A percentile compares a stretch with the other conserved stretches of the same genome.
These are phyloP conservation scores for Fragum fragum DNA, from an alignment of 2,888 invertebrate genomes.

Conservation along the genomic window DNA sequence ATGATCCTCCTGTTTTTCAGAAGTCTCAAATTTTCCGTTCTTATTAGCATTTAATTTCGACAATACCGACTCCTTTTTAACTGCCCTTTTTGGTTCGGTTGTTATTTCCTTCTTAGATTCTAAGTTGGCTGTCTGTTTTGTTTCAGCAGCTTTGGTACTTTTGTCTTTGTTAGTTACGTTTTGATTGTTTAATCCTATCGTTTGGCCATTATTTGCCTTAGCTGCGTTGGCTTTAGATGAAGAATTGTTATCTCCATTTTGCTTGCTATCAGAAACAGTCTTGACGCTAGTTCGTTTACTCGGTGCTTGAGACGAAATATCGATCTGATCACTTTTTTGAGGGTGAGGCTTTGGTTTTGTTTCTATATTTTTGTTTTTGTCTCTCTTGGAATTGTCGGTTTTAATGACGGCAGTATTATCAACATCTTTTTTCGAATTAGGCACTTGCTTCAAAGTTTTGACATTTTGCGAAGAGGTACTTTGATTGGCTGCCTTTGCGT, in stretches of 20 bases:
- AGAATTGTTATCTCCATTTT: not conserved
- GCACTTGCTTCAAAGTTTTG: not conserved
- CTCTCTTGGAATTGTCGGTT: not conserved
- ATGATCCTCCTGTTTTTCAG: not conserved
- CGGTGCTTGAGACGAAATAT: not conserved
- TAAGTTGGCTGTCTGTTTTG: not conserved
- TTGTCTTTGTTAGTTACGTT: not conserved
- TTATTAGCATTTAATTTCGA: slow-evolving; percentile 24
- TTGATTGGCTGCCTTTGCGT: not conserved
- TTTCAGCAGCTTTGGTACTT: not conserved
- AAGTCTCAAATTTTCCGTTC: not conserved
- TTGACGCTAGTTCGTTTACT: not conserved
- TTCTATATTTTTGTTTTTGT: not conserved
- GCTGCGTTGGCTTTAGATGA: not conserved
- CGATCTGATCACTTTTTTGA: not conserved
- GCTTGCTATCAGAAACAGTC: not conserved
- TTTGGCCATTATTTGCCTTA: not conserved
- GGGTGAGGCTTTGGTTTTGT: slow-evolving; percentile 1
- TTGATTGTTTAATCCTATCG: not conserved
- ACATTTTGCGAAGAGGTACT: not conserved
- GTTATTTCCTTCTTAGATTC: slow-evolving; percentile 3
- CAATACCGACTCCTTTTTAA: slow-evolving; percentile 24
- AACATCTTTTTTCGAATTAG: not conserved
- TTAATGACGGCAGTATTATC: not conserved
- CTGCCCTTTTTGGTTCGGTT: not conserved